phyloP scores from a whole-genome alignment of 2,888 invertebrate species.

The Nephrotoma appendiculata region DNA sequence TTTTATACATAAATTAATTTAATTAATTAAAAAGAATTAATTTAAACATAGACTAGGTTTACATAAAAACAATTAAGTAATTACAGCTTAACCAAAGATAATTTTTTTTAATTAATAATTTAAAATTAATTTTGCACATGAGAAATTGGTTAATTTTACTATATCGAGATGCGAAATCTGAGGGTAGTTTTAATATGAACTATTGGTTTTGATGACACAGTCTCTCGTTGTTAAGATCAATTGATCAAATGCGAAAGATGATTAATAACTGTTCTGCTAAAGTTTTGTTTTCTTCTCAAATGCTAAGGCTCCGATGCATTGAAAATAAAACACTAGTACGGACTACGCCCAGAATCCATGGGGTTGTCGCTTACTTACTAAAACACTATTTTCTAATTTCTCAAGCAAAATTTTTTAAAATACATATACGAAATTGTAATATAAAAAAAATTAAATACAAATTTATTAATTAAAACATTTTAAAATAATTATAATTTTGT shows the following conservation, averaged over 20 bases:
- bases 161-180: background rate
- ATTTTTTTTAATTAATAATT: background rate
- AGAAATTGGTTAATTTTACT: background rate
- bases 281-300: background rate
- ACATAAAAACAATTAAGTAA: background rate
- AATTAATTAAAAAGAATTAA: background rate
- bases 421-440: background rate
- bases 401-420: background rate
- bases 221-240: background rate
- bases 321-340: background rate
- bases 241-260: background rate
- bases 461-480: background rate
- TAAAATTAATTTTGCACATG: background rate
- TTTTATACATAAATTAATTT: background rate
- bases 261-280: too few species aligned
- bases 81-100: background rate
- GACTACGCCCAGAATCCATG: background rate
- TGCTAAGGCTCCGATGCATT: background rate
- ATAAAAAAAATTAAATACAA: background rate
- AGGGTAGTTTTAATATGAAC: background rate
- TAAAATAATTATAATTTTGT: background rate
- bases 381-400: background rate
- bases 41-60: background rate
- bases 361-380: background rate
- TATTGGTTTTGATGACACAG: background rate